phyloP scores from a whole-genome alignment of 2,888 invertebrate species.

The Pemphredon lugubris region DNA sequence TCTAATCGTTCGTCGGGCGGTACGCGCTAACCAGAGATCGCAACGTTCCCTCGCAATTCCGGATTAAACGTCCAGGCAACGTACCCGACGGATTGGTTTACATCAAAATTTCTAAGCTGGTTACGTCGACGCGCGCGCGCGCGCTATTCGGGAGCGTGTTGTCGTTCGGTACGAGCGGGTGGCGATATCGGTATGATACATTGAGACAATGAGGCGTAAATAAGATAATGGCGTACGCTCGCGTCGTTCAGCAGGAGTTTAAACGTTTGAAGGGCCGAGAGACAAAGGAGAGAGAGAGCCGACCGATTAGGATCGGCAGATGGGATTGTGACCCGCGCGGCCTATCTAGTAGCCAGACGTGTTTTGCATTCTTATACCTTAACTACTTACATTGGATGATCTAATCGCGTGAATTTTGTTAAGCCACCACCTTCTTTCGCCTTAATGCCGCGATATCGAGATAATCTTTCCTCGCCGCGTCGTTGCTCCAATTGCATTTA shows the following conservation, averaged over 20 bases:
- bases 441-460: background rate
- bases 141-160: conserved; percentile 54
- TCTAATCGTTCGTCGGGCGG: no score
- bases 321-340: conserved; percentile 79
- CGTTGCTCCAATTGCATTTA: no score
- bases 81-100: no score
- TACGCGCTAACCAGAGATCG: no score
- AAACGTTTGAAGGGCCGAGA: conserved; percentile 70
- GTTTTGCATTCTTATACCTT: conserved; percentile 69
- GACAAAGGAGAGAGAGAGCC: conserved; percentile 27
- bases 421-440: conserved; percentile 31
- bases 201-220: conserved; percentile 80
- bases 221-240: conserved; percentile 79
- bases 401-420: conserved; percentile 40
- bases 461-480: no score
- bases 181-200: conserved; percentile 79
- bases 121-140: conserved; percentile 36
- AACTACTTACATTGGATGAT: conserved; percentile 21
- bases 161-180: conserved; percentile 58
- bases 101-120: conserved; percentile 13
- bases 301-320: conserved; percentile 76
- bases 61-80: no score
- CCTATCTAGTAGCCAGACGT: conserved; percentile 73
- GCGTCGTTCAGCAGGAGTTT: conserved; percentile 67
- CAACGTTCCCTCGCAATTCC: no score